Percentiles rank a stretch among this genome's conserved stretches.
Evolutionary conservation across 2,797 vertebrate species (phyloP).

Genomic region (Propithecus deckenii): DNA sequence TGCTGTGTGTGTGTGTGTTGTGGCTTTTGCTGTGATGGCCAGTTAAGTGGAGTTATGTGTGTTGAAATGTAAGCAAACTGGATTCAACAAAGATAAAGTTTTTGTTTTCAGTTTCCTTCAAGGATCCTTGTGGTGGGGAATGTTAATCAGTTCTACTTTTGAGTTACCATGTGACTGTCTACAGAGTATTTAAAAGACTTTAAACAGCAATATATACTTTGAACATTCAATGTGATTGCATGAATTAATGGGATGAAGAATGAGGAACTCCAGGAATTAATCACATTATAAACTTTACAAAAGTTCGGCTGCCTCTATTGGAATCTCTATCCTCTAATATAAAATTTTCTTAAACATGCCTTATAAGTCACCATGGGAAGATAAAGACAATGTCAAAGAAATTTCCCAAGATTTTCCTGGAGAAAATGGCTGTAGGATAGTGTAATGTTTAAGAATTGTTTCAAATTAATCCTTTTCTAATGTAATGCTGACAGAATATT

Average conservation of each 20-base stretch:
- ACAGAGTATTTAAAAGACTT: not conserved
- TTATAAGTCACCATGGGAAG: not conserved
- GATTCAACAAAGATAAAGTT: constrained; percentile 82
- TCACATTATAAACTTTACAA: not conserved
- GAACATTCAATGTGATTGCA: constrained; percentile 33
- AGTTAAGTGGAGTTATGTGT: constrained; percentile 81
- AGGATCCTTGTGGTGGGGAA: constrained; percentile 54
- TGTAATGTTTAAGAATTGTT: constrained; percentile 72
- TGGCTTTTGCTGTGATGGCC: constrained; percentile 87
- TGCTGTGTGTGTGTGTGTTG: constrained; percentile 77
- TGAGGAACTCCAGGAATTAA: not conserved
- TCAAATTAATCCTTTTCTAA: constrained; percentile 61
- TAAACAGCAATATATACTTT: not conserved
- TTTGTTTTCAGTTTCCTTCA: constrained; percentile 80
- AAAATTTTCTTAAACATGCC: constrained; percentile 5
- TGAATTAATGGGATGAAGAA: constrained; percentile 26
- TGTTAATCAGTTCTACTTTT: not conserved
- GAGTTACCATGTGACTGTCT: not conserved
- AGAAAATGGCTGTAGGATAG: constrained; percentile 80
- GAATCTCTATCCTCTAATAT: not conserved
- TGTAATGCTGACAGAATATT: not conserved
- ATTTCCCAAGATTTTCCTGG: constrained; percentile 79
- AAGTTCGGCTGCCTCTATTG: not conserved
- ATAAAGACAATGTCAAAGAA: constrained; percentile 78
- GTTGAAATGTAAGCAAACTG: constrained; percentile 79